Conservation (phyloP, 2,113 vertebrate species). For the Labeo rohita region DNA sequence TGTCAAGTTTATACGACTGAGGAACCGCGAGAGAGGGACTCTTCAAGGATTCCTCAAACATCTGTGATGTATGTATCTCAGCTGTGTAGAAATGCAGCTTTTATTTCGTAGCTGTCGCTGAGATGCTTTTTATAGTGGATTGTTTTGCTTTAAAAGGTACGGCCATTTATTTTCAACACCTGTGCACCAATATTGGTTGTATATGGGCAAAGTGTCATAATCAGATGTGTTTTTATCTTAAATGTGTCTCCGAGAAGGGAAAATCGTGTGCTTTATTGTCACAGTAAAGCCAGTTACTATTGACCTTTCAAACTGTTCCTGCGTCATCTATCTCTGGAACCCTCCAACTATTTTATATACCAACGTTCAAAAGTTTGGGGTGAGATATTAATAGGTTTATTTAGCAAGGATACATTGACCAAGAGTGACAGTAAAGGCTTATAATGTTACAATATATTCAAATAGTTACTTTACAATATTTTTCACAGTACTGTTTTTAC, state of each 20-base stretch:
- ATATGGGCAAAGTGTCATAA: background rate
- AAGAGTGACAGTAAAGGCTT: background rate
- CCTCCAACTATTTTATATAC: background rate
- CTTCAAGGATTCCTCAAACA: conserved; percentile 9
- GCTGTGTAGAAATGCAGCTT: conserved; percentile 20
- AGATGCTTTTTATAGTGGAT: conserved; percentile 7
- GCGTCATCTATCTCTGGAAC: background rate
- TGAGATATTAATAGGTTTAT: background rate
- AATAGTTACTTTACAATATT: background rate
- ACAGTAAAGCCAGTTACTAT: conserved; percentile 16
- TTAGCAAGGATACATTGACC: background rate
- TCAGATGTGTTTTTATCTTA: conserved; percentile 27
- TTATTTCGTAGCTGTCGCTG: conserved; percentile 23
- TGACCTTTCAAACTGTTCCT: conserved; percentile 12
- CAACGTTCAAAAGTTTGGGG: background rate
- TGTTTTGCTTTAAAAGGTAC: conserved; percentile 18
- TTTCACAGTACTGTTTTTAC: background rate
- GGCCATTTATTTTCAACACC: conserved; percentile 8
- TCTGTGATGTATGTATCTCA: conserved; percentile 31
- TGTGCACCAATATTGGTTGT: background rate
- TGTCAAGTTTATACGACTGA: background rate
- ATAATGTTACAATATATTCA: background rate
- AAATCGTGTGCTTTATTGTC: conserved; percentile 17
- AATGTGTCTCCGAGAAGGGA: background rate
- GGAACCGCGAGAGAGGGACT: background rate